Percentiles rank a stretch among this genome's conserved stretches.
Conservation (phyloP, 2,797 vertebrate species). For the Helarctos malayanus region DNA sequence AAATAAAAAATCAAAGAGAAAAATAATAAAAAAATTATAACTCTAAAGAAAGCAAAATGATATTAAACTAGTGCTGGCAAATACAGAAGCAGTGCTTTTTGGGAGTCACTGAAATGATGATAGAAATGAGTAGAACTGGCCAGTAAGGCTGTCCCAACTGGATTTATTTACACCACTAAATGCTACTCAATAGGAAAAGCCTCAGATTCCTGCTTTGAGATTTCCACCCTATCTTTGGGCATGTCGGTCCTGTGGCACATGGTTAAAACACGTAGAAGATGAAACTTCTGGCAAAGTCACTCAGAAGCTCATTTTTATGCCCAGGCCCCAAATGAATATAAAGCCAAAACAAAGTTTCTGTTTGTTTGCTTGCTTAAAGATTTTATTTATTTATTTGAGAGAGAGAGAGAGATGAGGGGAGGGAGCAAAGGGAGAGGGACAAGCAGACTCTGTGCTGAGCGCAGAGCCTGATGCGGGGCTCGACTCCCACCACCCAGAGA, state of each 20-base stretch:
- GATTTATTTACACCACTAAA: neutral
- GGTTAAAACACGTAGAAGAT: neutral
- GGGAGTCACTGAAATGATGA: neutral
- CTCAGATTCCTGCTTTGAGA: neutral
- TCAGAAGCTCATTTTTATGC: neutral
- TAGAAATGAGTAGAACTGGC: neutral
- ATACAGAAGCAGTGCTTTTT: neutral
- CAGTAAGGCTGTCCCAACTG: neutral
- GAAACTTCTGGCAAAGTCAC: conserved; percentile 17
- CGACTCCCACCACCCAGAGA: neutral
- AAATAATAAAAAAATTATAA: neutral
- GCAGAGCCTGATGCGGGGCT: neutral
- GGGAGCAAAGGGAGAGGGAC: neutral
- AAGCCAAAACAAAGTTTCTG: neutral
- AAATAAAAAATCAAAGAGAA: conserved; percentile 39
- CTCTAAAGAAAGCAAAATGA: neutral
- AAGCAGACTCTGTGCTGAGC: neutral
- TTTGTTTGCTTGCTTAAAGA: neutral
- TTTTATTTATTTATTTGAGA: neutral
- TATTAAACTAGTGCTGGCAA: neutral
- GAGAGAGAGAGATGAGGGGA: neutral
- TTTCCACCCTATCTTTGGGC: neutral
- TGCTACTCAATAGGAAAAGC: neutral
- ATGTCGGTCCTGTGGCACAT: neutral
- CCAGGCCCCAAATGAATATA: neutral